A percentile compares a stretch with the other conserved stretches of the same genome.
phyloP scores from a whole-genome alignment of 2,113 vertebrate genomes.

The Notechis scutatus region DNA sequence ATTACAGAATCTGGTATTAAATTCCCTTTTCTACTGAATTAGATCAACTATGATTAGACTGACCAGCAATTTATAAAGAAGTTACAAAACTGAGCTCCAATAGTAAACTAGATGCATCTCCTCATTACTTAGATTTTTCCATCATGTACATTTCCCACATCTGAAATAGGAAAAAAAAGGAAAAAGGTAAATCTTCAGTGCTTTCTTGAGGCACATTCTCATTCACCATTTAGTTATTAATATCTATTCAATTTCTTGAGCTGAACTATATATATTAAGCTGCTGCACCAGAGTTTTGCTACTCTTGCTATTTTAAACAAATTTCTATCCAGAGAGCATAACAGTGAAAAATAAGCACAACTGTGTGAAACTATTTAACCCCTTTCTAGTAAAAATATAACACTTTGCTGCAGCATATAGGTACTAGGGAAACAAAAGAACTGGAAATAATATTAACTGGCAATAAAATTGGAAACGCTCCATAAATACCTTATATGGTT shows the following conservation, averaged over 20 bases:
- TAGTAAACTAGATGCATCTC: background rate
- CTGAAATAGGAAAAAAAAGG: background rate
- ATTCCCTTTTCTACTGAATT: background rate
- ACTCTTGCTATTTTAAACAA: background rate
- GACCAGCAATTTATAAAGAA: background rate
- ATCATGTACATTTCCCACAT: background rate
- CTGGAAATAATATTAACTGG: background rate
- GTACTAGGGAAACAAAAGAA: background rate
- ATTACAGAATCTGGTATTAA: background rate
- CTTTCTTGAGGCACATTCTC: background rate
- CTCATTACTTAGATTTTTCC: background rate
- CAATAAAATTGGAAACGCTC: background rate
- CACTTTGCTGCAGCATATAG: background rate
- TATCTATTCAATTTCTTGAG: background rate
- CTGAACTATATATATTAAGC: background rate
- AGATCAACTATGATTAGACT: background rate
- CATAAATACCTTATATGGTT: background rate
- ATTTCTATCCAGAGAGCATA: background rate
- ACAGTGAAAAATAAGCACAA: background rate
- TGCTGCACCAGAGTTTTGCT: background rate
- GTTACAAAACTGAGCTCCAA: background rate
- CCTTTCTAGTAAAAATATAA: background rate
- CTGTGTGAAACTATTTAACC: background rate
- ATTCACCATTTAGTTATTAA: background rate
- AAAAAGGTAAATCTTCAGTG: background rate